Evolutionary conservation across 2,797 vertebrate species (phyloP), one percentile per base, ranked within the genome.

Genomic region (Gymnodraco acuticeps): DNA sequence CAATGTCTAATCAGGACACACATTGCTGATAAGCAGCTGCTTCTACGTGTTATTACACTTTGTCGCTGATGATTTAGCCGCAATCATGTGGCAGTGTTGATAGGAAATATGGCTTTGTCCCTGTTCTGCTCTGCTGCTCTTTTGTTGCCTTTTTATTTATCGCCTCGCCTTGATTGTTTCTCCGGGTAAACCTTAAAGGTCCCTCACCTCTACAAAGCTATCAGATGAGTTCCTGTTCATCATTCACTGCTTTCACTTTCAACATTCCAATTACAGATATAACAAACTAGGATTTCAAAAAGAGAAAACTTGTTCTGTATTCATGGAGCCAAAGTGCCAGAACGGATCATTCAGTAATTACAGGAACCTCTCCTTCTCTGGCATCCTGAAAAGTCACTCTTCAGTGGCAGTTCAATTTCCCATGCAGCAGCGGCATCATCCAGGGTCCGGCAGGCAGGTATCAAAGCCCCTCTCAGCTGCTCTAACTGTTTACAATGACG

Each of bases 401-500:
- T 73, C 62, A 56, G 14, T 65, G 74, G 79, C 76, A 58, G 71
- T 63, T 78, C 38, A 64, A 60, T 88, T 75, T 78, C 61, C 70
- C 73, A 59, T 54, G 15, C 71, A 63, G 74, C 56, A 33, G 17
- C 59, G 4, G 46, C 54, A 6, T 47, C 14, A 50, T 70, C 71
- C 73, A 66, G 13, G 56, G 65, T 87, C 77, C 47, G 14, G 41
- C 45, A 2, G 73, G 55, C 80, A 68, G 84, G 73, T 85, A 83
- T 86, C 77, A 78, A 81, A 85, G 82, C 80, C 68, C 70, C 73
- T 72, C 78, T 89, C 82, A 74, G 70, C 80, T 74, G 75, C 87
- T 85, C 74, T 31, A 74, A 84, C 78, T 84, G 81, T 90, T 90
- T 86, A 85, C 83, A 88, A 75, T 84, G 88, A 88, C 68, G 75